Conservation (phyloP, 2,797 vertebrate species). For the Acanthurus leucopareius region DNA sequence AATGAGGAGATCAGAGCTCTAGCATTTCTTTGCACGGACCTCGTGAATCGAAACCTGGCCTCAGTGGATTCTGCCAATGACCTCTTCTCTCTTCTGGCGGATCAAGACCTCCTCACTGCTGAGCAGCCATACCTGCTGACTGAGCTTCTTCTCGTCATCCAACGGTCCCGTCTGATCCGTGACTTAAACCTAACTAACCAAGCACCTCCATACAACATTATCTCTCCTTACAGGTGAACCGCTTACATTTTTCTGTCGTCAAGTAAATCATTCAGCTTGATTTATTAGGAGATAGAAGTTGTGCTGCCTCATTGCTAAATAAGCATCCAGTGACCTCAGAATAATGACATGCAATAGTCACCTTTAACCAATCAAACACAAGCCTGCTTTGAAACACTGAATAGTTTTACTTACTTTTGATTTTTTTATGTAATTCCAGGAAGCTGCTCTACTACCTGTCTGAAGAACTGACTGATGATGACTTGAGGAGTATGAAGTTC, state of each 20-base stretch:
- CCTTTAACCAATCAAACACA: neutral
- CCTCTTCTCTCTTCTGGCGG: conserved; percentile 72
- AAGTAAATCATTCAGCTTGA: neutral
- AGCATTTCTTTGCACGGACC: conserved; percentile 83
- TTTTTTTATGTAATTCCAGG: conserved; percentile 71
- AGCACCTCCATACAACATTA: neutral
- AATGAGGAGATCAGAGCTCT: conserved; percentile 65
- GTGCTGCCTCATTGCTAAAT: no score
- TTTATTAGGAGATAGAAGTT: no score
- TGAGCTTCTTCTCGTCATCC: conserved; percentile 75
- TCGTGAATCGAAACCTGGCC: conserved; percentile 55
- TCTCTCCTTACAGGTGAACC: conserved; percentile 80
- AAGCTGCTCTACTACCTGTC: conserved; percentile 89
- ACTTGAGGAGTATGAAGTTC: conserved; percentile 81
- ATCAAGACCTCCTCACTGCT: conserved; percentile 55
- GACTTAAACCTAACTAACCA: neutral
- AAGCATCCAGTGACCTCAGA: neutral
- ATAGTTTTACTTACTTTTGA: neutral
- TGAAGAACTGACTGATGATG: conserved; percentile 76
- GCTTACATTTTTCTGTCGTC: neutral
- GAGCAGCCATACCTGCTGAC: conserved; percentile 68
- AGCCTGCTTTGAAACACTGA: neutral
- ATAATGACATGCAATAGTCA: neutral
- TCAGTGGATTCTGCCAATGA: conserved; percentile 41
- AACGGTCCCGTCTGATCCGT: conserved; percentile 52